phyloP scores from a whole-genome alignment of 2,113 vertebrate genomes.

The Corythaeola cristata region DNA sequence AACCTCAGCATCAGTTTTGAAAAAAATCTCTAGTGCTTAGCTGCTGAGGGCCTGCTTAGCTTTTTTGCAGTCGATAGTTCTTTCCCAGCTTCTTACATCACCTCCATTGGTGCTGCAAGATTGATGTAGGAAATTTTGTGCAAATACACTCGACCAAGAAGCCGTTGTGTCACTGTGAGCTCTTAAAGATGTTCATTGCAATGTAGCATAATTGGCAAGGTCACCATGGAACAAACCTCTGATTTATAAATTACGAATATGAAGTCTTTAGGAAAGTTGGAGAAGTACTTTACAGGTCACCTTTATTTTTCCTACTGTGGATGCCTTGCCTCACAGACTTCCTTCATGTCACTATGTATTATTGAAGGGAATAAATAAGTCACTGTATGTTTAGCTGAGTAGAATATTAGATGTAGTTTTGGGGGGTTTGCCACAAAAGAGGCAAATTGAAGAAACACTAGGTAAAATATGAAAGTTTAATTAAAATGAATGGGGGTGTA shows the following conservation, averaged over 20 bases:
- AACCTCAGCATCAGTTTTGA: not conserved
- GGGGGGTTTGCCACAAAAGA: not conserved
- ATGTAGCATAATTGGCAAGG: not conserved
- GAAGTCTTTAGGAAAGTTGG: constrained; percentile 67
- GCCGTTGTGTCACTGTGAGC: not conserved
- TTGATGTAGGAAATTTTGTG: constrained; percentile 49
- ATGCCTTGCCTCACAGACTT: constrained; percentile 54
- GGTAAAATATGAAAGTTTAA: not conserved
- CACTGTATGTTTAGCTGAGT: not conserved
- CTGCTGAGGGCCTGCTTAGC: not conserved
- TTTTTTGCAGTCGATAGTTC: not conserved
- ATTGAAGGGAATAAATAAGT: constrained; percentile 53
- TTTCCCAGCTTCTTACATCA: constrained; percentile 29
- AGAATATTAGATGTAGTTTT: not conserved
- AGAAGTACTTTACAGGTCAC: constrained; percentile 52
- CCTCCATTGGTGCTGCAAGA: not conserved
- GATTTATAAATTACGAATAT: constrained; percentile 40
- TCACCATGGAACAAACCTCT: constrained; percentile 12
- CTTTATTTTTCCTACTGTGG: constrained; percentile 65
- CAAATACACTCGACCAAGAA: constrained; percentile 2
- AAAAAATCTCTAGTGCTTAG: not conserved
- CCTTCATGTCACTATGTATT: constrained; percentile 60
- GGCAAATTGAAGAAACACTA: not conserved
- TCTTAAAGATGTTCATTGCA: not conserved
- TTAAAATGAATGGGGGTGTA: not conserved